Evolutionary conservation across 2,888 invertebrate species (phyloP), one percentile per base, ranked within the genome.

Genomic region (Biston stratarius): DNA sequence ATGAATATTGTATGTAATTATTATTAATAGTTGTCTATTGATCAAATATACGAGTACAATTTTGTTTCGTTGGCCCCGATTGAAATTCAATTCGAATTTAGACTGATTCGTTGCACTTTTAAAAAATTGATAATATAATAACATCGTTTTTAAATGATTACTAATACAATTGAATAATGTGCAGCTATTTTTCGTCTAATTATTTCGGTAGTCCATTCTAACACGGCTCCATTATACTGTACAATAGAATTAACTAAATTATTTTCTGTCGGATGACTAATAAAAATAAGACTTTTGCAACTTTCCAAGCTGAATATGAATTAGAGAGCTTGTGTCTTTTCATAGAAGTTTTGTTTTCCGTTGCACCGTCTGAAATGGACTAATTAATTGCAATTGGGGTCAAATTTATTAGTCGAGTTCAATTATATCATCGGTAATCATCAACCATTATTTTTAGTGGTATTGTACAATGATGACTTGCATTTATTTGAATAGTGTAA

Each of bases 401-500:
- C 42, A 42, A 38, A 8, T 6, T 12, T 5, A n/a, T n/a, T 42
- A 44, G 24, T 74, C 61, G 61, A 70, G 65, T 72, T 70, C 70
- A 70, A 68, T 73, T 77, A 74, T 76, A 74, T 76, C 65, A 75
- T 76, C 72, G 75, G 49, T 57, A 44, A 49, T n/a, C 73, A 81
- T 81, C 77, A 77, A 80, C 82, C 80, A 79, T 84, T 76, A 73
- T 79, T 74, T 79, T 77, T 82, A 83, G 78, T 75, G 76, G 72
- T 79, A 82, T 89, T 91, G 90, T 92, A 90, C 90, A 91, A 90
- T 85, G 82, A 83, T 86, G 79, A 86, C 80, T 81, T 90, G 91
- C 92, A 92, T 92, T 92, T 92, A 92, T 92, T 92, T 92, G 91
- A 91, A 83, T 90, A 90, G 87, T 82, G 76, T 88, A 88, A 83